Evolutionary conservation across 2,113 vertebrate species (phyloP), one percentile per base, ranked within the genome.

Genomic region (Hystrix brachyura): DNA sequence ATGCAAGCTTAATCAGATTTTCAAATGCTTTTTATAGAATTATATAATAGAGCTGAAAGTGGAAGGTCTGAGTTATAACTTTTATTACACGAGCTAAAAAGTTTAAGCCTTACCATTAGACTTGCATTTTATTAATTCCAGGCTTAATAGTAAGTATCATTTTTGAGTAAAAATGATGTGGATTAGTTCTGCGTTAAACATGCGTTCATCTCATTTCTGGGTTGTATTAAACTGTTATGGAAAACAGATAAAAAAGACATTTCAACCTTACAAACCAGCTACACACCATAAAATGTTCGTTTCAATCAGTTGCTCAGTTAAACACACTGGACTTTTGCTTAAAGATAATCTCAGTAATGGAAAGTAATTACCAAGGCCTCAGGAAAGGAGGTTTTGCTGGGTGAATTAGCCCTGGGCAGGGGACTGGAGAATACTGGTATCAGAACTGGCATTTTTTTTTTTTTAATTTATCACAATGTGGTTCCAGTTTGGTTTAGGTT

Each of bases 111-210:
- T 90, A 29, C 32, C 80, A 57, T 97, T 85, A 88, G 60, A 55
- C 48, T 38, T 87, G 53, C 19, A 32, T 76, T 95, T 85, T 27
- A 78, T 92, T 71, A 32, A 78, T 95, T 90, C 79, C 43, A 51
- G 59, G 94, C 90, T 96, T 96, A 94, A 60, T 13, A 34, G 13
- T 34, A 74, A 69, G 72, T 60, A 55, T 46, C 4, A 0, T 84
- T 92, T 84, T 38, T 57, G 90, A 80, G 48, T 91, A 15, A 79
- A 89, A 94, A 23, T n/a, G 76, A n/a, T 46, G 27, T 90, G 93
- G 95, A 95, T 97, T 98, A 96, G 69, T 96, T 96, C 86, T 93
- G 38, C 59, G 87, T 91, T 87, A 43, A 60, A 78, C 53, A 78
- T 55, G n/a, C 71, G 38, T 93, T 90, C 19, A 85, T 85, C 90